Evolutionary conservation across 2,797 vertebrate genomes (phyloP).

Genomic region (Champsocephalus gunnari): DNA sequence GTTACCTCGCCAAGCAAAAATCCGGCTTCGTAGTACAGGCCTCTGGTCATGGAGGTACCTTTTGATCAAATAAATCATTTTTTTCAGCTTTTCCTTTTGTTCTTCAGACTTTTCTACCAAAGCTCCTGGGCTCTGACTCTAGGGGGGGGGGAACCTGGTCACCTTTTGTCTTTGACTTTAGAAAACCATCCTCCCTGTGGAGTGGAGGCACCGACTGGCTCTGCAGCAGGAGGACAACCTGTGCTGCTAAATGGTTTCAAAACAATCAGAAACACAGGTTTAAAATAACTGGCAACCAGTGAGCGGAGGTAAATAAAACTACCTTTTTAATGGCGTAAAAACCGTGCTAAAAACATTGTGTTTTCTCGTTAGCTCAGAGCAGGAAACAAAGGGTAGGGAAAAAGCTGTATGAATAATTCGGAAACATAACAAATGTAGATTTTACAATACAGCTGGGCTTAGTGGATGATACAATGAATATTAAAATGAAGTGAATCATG

Average conservation of each 20-base stretch:
- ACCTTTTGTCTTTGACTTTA: slow-evolving; percentile 36
- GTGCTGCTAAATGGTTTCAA: slow-evolving; percentile 10
- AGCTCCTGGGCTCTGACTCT: neutral
- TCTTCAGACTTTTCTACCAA: slow-evolving; percentile 3
- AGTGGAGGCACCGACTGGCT: slow-evolving; percentile 1
- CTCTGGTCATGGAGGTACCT: neutral
- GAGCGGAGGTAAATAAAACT: neutral
- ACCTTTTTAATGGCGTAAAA: neutral
- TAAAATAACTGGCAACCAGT: neutral
- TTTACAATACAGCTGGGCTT: neutral
- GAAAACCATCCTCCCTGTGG: slow-evolving; percentile 7
- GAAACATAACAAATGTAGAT: neutral
- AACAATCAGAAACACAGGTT: neutral
- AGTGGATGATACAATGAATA: neutral
- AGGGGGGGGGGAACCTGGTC: too few species aligned
- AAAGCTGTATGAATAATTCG: neutral
- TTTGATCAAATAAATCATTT: neutral
- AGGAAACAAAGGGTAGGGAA: neutral
- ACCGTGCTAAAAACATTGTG: neutral
- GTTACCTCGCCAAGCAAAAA: too few species aligned
- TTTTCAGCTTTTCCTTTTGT: neutral
- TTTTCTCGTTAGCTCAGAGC: neutral
- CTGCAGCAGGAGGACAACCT: slow-evolving; percentile 19
- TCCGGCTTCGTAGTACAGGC: too few species aligned
- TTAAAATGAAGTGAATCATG: slow-evolving; percentile 31